Evolutionary conservation across 2,888 invertebrate genomes (phyloP), one percentile per base, ranked within the genome.

Genomic region (Pachliopta kotzebuea): DNA sequence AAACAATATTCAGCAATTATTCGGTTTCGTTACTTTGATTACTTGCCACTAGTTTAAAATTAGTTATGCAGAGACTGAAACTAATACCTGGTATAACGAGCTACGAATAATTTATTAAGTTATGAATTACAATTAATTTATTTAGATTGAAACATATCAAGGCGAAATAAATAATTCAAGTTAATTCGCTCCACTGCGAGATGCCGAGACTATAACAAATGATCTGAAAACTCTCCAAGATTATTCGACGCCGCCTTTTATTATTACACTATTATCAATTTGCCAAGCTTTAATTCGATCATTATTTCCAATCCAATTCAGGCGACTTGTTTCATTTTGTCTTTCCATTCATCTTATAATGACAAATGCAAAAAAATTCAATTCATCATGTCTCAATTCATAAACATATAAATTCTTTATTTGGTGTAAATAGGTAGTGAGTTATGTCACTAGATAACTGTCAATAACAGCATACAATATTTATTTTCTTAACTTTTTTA

Each of bases 201-300:
- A 82, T 76, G 78, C 76, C 79, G 75, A 74, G 75, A 72, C 70
- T 74, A 74, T 89, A 83, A 90, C 81, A 87, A 89, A 88, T 90
- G 89, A 88, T 85, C 79, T 74, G 57, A 79, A 81, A 84, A 84
- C 80, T 80, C 80, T 80, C 78, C 73, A 72, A 72, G 76, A 78
- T 77, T 76, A 80, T 80, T 77, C 72, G 68, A 71, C 75, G 72
- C 72, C 69, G 75, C 72, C 79, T 81, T 81, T 80, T 81, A 82
- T 87, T 83, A 85, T 79, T 84, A 81, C 77, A 83, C 78, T 75
- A 90, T 90, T 90, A 90, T 86, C 87, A 84, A 91, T 90, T 90
- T 90, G 84, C 89, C 90, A 90, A 88, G 90, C 81, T 80, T 80
- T 82, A 83, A 80, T 83, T 71, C 70, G 73, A 74, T 81, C 73